Conservation (phyloP, 2,797 vertebrate species). For the Esox lucius region DNA sequence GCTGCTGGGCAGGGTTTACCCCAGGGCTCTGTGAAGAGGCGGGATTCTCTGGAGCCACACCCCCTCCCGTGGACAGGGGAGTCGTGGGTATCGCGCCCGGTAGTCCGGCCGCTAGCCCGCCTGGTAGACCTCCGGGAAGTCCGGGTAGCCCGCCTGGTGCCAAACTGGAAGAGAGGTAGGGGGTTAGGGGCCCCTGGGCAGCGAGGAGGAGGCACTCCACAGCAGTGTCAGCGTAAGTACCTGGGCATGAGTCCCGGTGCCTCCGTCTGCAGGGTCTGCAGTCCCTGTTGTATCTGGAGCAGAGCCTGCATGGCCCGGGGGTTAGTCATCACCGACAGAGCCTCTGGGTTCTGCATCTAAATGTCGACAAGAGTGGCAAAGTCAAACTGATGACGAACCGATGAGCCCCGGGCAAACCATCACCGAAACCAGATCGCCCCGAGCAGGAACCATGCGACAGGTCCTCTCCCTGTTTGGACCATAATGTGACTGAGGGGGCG, state of each 20-base stretch:
- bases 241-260: slow-evolving; percentile 95
- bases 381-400: background rate
- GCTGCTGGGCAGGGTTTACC: slow-evolving; percentile 82
- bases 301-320: slow-evolving; percentile 97
- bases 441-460: background rate
- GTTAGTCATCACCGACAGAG: slow-evolving; percentile 94
- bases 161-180: slow-evolving; percentile 71
- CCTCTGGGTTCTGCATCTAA: slow-evolving; percentile 99
- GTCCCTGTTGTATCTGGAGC: slow-evolving; percentile 97
- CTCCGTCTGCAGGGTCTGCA: slow-evolving; percentile 95
- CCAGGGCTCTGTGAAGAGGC: slow-evolving; percentile 79
- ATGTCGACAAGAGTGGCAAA: background rate
- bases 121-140: slow-evolving; percentile 51
- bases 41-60: slow-evolving; percentile 79
- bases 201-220: too few relatives aligned
- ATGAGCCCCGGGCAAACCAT: background rate
- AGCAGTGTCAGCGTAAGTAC: slow-evolving; percentile 57
- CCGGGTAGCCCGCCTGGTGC: slow-evolving; percentile 69
- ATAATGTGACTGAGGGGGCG: slow-evolving; percentile 12
- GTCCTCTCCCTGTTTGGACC: background rate
- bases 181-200: background rate
- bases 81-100: slow-evolving; percentile 51
- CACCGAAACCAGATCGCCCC: background rate
- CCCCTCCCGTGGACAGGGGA: slow-evolving; percentile 72
- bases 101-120: slow-evolving; percentile 67